Base-by-base conservation (phyloP, 2,113 vertebrate genomes). In the Rhinoptilus africanus region DNA sequence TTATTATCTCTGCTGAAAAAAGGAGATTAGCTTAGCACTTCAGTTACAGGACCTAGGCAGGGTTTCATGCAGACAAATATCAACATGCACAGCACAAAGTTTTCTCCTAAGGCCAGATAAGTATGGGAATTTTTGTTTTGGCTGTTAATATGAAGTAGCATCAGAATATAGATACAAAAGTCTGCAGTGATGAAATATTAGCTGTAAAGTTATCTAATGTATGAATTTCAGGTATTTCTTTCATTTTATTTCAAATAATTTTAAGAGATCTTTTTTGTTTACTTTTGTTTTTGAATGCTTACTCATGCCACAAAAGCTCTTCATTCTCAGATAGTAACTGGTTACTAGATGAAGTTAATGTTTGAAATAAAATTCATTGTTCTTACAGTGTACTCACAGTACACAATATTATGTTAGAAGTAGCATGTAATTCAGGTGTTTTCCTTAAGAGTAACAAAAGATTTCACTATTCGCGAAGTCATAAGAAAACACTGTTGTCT, bases 1-100 rank as follows among this genome's bases (percentile, higher is more conserved):
- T 84, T 91, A 77, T 77, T 69, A 85, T 74, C 78, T 90, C 54
- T 86, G 34, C 41, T 80, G 90, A 90, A 93, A 93, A 92, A 53
- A 9, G 21, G n/a, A 92, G 53, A 90, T 88, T 66, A 92, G 8
- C 4, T 93, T 90, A 90, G n/a, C 41, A 80, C 59, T 94, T 90
- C 64, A 71, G 9, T 59, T 81, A 43, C 47, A 75, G 59, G 51
- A 51, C 35, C 35, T 59, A 45, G 54, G n/a, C 20, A 85, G 67
- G 16, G 80, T 83, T 93, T 95, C 14, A 18, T 59, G 54, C 34
- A 88, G 62, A 27, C 77, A 50, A 81, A 64, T 10, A 89, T 85
- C 27, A 63, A 53, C 15, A 83, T 66, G 41, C 54, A 22, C 7
- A 59, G 30, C 45, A 69, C 35, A 35, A 64, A 50, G 8, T 92